Evolutionary conservation across 2,113 vertebrate species (phyloP), one percentile per base, ranked within the genome.

Genomic region (Oreocharis arfaki): DNA sequence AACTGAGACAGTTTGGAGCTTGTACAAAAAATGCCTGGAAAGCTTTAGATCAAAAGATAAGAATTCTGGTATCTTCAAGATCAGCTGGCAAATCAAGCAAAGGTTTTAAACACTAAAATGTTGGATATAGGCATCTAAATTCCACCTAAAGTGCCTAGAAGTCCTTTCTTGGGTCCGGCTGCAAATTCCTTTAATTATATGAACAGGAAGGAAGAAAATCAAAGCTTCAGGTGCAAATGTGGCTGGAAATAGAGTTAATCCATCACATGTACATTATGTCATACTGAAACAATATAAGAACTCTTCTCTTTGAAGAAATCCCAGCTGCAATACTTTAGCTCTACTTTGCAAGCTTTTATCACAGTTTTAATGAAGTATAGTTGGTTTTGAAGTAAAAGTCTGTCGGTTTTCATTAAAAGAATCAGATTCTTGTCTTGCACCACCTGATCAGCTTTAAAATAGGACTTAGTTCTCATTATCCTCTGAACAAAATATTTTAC

Each of bases 331-430:
- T 93, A 94, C 88, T 95, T 96, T 92, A 89, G 44, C 41, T 90
- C 81, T 91, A 78, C 61, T 96, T 93, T 93, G 52, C 47, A 90
- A 81, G 78, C 71, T 97, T 95, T 97, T 96, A 94, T 95, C 96
- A 94, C 84, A 68, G 50, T 96, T 97, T 97, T 97, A 97, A 98
- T 97, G 96, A 97, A 97, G 82, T 95, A 37, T 67, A 93, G 92
- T 88, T 96, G 87, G 88, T 94, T 97, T 94, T 96, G 94, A 98
- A 98, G 89, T 86, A 77, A 96, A 95, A 97, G 71, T 93, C 94
- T 96, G 87, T 89, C 15, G 1, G 49, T 94, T 98, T 96, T 97
- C 91, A 89, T 91, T 73, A 97, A 98, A 97, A 97, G 85, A 97
- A 95, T 97, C 96, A 93, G 78, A 97, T 95, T 95, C 89, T 94